Evolutionary conservation across 2,888 invertebrate genomes (phyloP), one percentile per base, ranked within the genome.

Genomic region (Phrixothrix hirtus): DNA sequence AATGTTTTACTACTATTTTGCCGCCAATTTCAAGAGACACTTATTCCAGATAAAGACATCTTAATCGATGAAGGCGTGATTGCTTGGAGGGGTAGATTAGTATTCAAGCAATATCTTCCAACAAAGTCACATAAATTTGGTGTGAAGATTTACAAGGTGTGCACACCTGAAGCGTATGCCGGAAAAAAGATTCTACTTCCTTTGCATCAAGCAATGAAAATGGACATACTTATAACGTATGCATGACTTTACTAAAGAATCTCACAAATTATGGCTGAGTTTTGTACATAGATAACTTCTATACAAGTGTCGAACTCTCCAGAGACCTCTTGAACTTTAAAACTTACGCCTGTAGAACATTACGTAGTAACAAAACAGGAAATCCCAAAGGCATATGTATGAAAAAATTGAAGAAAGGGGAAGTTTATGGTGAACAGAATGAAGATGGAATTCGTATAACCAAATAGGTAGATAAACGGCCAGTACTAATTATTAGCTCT

Each of bases 31-130:
- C 35, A 37, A 36, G 12, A 17, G 63, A 65, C n/a, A n/a, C n/a
- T n/a, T n/a, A n/a, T n/a, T n/a, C n/a, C n/a, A n/a, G n/a, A n/a
- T n/a, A n/a, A n/a, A 61, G 48, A 52, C 6, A 10, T 69, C 1
- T 58, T 65, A 6, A 65, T 73, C 16, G 70, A 72, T 53, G 68
- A 72, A 54, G 58, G 60, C 17, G 66, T 71, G 66, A 58, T 72
- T 12, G 67, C 68, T 12, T 70, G 64, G 64, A 52, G 66, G 27
- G 69, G 69, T 5, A 46, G 69, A 36, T 55, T 73, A 2, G 12
- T 34, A n/a, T 68, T 71, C 44, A 58, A 62, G 1, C 70, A 71
- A 48, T 71, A 69, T 44, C 67, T 70, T 35, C 65, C 65, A 52
- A 60, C 56, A 25, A 34, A 34, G n/a, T 14, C 34, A 34, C 34